Evolutionary conservation across 1,140 invertebrate genomes (phyloP).

Genomic region (Formica exsecta): DNA sequence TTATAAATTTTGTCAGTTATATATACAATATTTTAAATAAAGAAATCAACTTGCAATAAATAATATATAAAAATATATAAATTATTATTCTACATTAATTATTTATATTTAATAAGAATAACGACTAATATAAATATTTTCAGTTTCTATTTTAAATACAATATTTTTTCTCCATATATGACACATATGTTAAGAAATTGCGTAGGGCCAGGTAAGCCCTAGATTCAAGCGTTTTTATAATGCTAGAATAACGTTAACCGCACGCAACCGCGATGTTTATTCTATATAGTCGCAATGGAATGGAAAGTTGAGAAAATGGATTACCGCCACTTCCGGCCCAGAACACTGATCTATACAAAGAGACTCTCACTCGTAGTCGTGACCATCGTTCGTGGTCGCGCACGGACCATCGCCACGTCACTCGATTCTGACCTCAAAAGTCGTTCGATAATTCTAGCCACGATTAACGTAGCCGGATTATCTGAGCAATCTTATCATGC

Average conservation of each 20-base stretch:
- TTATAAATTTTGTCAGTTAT: background rate
- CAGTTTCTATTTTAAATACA: too few species aligned
- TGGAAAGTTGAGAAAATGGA: slow-evolving; percentile 77
- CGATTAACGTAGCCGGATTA: slow-evolving; percentile 75
- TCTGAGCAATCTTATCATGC: slow-evolving; percentile 76
- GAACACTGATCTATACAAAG: slow-evolving; percentile 68
- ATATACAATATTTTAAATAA: background rate
- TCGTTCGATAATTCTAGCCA: slow-evolving; percentile 82
- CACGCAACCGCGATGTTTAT: background rate
- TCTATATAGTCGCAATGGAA: slow-evolving; percentile 69
- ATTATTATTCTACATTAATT: too few species aligned
- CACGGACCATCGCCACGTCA: slow-evolving; percentile 59
- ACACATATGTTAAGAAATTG: background rate
- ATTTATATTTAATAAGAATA: too few species aligned
- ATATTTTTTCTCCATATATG: too few species aligned
- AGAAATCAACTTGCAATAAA: background rate
- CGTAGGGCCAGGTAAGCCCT: background rate
- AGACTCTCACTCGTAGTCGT: slow-evolving; percentile 81
- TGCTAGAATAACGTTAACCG: background rate
- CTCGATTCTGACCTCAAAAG: slow-evolving; percentile 84
- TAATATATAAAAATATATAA: background rate
- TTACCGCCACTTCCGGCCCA: slow-evolving; percentile 77
- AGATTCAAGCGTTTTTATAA: background rate
- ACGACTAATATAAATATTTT: too few species aligned
- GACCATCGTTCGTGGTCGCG: slow-evolving; percentile 32